Conservation (phyloP, 30 jellyfish, hydroid and myxozoan species). For the Pelagia noctiluca region DNA sequence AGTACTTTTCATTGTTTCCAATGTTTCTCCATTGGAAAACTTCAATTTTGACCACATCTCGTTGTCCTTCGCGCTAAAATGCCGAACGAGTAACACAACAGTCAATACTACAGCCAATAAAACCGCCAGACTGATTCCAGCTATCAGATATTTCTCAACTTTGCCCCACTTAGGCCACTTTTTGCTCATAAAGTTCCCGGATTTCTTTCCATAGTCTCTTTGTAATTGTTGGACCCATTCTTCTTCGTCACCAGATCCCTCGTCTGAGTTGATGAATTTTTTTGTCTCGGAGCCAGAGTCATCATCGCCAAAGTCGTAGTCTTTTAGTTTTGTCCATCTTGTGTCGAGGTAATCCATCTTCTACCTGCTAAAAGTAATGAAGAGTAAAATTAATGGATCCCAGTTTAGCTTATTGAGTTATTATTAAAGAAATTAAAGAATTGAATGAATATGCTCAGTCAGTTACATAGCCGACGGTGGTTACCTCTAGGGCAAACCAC, state of each 20-base stretch:
- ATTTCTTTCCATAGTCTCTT: conserved; percentile 78
- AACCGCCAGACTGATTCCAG: conserved; percentile 27
- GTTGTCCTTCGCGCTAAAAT: conserved; percentile 16
- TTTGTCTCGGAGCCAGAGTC: conserved; percentile 57
- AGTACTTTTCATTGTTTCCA: conserved; percentile 1
- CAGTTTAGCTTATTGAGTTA: too few species aligned
- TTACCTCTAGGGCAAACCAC: too few species aligned
- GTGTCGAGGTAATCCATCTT: conserved; percentile 70
- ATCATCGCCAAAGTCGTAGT: conserved; percentile 65
- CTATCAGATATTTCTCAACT: conserved; percentile 61
- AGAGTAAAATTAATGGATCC: too few species aligned
- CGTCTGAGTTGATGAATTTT: conserved; percentile 76
- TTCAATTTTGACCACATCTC: conserved; percentile 8
- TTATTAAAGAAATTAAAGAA: too few species aligned
- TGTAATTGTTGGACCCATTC: conserved; percentile 97
- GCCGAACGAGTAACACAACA: conserved; percentile 23
- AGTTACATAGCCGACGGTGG: too few species aligned
- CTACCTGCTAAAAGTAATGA: too few species aligned
- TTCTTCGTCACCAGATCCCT: conserved; percentile 88
- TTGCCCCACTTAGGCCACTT: conserved; percentile 70
- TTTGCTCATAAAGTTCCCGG: conserved; percentile 16
- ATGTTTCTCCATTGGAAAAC: conserved; percentile 57
- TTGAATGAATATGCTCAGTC: too few species aligned
- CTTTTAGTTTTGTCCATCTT: conserved; percentile 73
- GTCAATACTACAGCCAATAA: conserved; percentile 50